These are phyloP conservation scores for Patella ulyssiponensis DNA, from an alignment of 2,888 invertebrate species.

Conservation along the genomic window DNA sequence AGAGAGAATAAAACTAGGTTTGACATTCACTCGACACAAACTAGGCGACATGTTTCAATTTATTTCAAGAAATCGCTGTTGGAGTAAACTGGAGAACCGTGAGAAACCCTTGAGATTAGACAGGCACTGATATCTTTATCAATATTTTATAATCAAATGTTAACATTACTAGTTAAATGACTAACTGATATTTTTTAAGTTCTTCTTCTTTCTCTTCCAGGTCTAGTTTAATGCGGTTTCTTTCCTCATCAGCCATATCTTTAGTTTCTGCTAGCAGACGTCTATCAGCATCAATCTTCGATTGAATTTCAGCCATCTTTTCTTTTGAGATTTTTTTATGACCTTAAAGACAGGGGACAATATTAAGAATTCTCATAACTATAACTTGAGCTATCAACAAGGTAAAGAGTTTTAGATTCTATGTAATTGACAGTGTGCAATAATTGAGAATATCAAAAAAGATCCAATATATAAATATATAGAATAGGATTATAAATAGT, in stretches of 20 bases:
- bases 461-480: no score
- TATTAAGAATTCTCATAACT: no score
- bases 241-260: conserved; percentile 78
- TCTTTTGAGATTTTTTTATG: conserved; percentile 69
- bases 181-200: conserved; percentile 79
- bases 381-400: no score
- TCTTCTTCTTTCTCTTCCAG: conserved; percentile 80
- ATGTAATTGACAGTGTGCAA: no score
- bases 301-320: conserved; percentile 74
- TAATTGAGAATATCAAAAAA: no score
- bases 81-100: not conserved
- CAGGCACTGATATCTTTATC: not conserved
- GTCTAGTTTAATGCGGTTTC: conserved; percentile 77
- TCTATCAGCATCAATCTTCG: conserved; percentile 73
- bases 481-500: no score
- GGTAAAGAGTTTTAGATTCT: no score
- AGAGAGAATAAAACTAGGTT: no score
- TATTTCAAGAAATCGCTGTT: no score
- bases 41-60: no score
- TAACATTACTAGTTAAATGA: not conserved
- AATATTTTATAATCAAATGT: not conserved
- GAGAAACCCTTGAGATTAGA: not conserved
- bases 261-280: conserved; percentile 73
- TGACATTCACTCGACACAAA: no score
- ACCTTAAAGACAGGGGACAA: conserved; percentile 15